Evolutionary conservation across 2,888 invertebrate species (phyloP), one percentile per base, ranked within the genome.

Genomic region (Phorcus lineatus): DNA sequence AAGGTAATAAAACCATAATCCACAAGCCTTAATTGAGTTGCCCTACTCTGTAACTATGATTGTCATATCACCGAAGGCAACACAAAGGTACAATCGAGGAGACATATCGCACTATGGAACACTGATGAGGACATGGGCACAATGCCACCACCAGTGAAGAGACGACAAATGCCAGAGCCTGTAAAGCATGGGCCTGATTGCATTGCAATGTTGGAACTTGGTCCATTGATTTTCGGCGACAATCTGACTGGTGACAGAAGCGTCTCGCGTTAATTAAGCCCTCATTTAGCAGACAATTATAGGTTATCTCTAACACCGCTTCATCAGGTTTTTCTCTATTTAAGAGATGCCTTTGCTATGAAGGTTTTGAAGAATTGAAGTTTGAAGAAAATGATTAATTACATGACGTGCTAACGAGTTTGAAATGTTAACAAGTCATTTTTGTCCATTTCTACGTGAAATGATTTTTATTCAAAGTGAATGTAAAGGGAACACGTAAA

Each of bases 221-320:
- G 16, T 22, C 17, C 62, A 62, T 62, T 28, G 62, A 62, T 62
- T 28, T 17, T 17, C 4, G 24, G 28, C n/a, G 62, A 16, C 62
- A 62, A 62, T 62, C 62, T 62, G 24, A 28, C 13, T 24, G 62
- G 2, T 62, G 28, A 62, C 62, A 62, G 24, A 28, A 62, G 28
- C 28, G 62, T 62, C 62, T 62, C 2, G 62, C 24, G 62, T 62
- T 62, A 62, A 62, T 62, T 62, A 62, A 24, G 62, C 28, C 28
- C 62, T 62, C 62, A 62, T 62, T 62, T 62, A 62, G n/a, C 62
- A 62, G 62, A 62, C 22, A 62, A 62, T 62, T 62, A 62, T 62
- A 24, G 28, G 62, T 28, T 24, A 62, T 62, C 62, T 62, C 28
- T 28, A 28, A 62, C 62, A 28, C 22, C 47, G 47, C 47, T 47